Base-by-base conservation (phyloP, 2,113 vertebrate species). In the Charina bottae region DNA sequence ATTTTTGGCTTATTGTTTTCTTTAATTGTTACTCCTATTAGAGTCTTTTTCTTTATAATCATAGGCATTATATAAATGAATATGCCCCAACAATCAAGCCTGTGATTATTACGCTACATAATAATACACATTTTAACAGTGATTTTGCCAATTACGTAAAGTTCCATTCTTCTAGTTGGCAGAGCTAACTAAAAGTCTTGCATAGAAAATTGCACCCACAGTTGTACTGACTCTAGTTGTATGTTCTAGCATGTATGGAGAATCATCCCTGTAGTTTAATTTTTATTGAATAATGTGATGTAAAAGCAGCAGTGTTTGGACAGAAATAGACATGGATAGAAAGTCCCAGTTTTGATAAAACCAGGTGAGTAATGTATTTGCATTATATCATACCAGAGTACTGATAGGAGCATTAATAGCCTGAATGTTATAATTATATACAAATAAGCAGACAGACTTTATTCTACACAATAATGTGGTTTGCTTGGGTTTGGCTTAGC, bases 71-170 rank as follows among this genome's bases (percentile, higher is more conserved):
- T 37, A 90, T 95, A 90, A 94, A 84, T 26, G 93, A 93, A 95
- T 90, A 93, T 95, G 90, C 93, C 94, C 78, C 92, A 96, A 94
- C 89, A 95, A 94, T 95, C 89, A 95, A 95, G 93, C 91, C 92
- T 59, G 89, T 96, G 92, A 96, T 97, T 97, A 96, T 93, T 93
- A 95, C 91, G 23, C 89, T 92, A n/a, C 87, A 83, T 97, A 97
- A 97, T 95, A 95, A 94, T 60, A 94, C 87, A 89, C 83, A 87
- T 88, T 95, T 92, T 96, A 96, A 94, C 94, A 26, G 19, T 90
- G 86, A 89, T 94, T 96, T 95, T 95, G 90, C 55, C 93, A 87
- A 93, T 93, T 96, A 87, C 93, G 83, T n/a, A 90, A 89, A 95
- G 17, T 92, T 89, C 13, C 94, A 72, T 96, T 96, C 53, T 94